Evolutionary conservation across 2,888 invertebrate species (phyloP), one percentile per base, ranked within the genome.

Genomic region (Andrena fulva): DNA sequence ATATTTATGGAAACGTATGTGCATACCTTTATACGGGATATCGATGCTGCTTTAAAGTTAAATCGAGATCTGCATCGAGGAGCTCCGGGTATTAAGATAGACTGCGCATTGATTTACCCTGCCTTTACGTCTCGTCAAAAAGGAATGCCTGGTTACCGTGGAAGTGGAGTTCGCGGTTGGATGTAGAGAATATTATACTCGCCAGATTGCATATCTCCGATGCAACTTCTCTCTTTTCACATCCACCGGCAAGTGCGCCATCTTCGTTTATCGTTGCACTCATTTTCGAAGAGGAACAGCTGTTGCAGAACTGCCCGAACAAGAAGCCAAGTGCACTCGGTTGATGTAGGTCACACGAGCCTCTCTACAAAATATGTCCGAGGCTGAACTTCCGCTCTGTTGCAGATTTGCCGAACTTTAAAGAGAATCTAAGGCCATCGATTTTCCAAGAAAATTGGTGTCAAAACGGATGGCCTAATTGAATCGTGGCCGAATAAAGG

Each of bases 321-420:
- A 63, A 71, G 71, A 67, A 68, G 66, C 48, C 31, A 56, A 77
- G 82, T 48, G 60, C 77, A 73, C 83, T 82, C 52, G 50, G n/a
- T 33, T n/a, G 35, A 73, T 77, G 71, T 74, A 74, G 82, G 73
- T 70, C 82, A 67, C 64, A 74, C 64, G 68, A 73, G 68, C 27
- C 78, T 7, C 29, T 63, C 8, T 20, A 33, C 6, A 24, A 56
- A 75, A 56, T 31, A 48, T 42, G 27, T 29, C 54, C 24, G 29
- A 62, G 52, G 42, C 24, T 50, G 10, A 42, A 8, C 29, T 35
- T 20, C n/a, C 29, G 66, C 66, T 67, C 29, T 66, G 64, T 64
- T 70, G 79, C 79, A 52, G 48, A 66, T 78, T 66, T 60, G 42
- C 64, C 64, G 48, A 64, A 78, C 50, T 64, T 70, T 59, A 29